Evolutionary conservation across 2,888 invertebrate species (phyloP).

Genomic region (Barypeithes pellucidus): DNA sequence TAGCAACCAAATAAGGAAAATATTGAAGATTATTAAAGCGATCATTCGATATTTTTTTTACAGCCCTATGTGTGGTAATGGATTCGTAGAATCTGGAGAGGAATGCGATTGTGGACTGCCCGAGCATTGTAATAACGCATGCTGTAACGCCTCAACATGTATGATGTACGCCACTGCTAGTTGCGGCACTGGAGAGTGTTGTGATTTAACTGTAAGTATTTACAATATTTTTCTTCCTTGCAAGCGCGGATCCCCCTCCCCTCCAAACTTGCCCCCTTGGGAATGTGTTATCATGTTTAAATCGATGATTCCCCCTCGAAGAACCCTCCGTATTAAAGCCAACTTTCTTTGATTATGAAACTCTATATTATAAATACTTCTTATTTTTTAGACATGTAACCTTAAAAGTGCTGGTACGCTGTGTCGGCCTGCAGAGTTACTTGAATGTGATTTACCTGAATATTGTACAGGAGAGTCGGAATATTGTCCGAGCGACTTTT

Average conservation of each 20-base stretch:
- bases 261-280: too few relatives aligned
- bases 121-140: conserved; percentile 85
- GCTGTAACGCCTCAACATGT: conserved; percentile 90
- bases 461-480: conserved; percentile 95
- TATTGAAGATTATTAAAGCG: too few relatives aligned
- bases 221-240: too few relatives aligned
- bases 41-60: too few relatives aligned
- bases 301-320: too few relatives aligned
- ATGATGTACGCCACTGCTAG: conserved; percentile 90
- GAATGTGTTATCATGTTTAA: too few relatives aligned
- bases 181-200: conserved; percentile 96
- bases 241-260: too few relatives aligned
- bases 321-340: too few relatives aligned
- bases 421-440: conserved; percentile 87
- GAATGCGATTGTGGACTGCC: conserved; percentile 94
- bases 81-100: conserved; percentile 96
- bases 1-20: too few relatives aligned
- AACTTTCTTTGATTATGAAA: too few relatives aligned
- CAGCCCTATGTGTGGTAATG: conserved; percentile 99
- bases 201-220: conserved; percentile 80
- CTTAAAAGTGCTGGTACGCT: conserved; percentile 84
- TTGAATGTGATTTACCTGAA: conserved; percentile 96
- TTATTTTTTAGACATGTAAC: conserved; percentile 78
- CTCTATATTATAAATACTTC: too few relatives aligned
- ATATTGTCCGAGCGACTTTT: conserved; percentile 93